A percentile compares a stretch with the other conserved stretches of the same genome.
These are phyloP conservation scores for Hemistola chrysoprasaria DNA, from an alignment of 2,888 invertebrate genomes.

Conservation along the genomic window DNA sequence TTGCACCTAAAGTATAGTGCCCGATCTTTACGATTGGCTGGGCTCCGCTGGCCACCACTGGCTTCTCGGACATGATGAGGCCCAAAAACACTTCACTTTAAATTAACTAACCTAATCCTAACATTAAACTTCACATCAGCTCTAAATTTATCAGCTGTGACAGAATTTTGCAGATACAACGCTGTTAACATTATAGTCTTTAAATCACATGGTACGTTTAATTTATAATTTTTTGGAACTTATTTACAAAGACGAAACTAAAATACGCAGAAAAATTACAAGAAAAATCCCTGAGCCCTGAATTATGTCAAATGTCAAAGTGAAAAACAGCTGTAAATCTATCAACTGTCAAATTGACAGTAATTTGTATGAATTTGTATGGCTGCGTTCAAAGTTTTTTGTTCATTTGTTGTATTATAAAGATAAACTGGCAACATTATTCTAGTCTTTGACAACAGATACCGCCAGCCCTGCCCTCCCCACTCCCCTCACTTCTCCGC, in stretches of 20 bases:
- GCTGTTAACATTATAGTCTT: background rate
- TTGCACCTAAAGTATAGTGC: conserved; percentile 95
- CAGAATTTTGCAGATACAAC: background rate
- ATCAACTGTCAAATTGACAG: background rate
- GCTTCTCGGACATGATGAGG: conserved; percentile 56
- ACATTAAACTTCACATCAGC: conserved; percentile 32
- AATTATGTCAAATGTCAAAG: background rate
- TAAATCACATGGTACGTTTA: conserved; percentile 19
- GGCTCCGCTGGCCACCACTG: conserved; percentile 58
- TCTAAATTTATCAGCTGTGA: conserved; percentile 2
- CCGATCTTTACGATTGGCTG: conserved; percentile 97
- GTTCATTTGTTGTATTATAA: background rate
- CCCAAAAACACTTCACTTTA: conserved; percentile 9
- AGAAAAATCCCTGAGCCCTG: too few species aligned
- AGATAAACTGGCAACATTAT: conserved; percentile 3
- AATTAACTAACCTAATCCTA: conserved; percentile 9
- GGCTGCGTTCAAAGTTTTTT: conserved; percentile 9
- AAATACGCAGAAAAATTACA: conserved; percentile 12
- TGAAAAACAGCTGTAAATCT: background rate
- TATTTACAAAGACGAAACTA: conserved; percentile 5
- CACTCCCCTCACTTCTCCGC: conserved; percentile 49
- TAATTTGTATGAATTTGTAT: background rate
- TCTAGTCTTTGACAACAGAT: conserved; percentile 15
- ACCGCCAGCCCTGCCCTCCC: conserved; percentile 9
- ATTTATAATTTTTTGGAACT: conserved; percentile 7